Base-by-base conservation (phyloP, 2,113 vertebrate species). In the Elgaria multicarinata region DNA sequence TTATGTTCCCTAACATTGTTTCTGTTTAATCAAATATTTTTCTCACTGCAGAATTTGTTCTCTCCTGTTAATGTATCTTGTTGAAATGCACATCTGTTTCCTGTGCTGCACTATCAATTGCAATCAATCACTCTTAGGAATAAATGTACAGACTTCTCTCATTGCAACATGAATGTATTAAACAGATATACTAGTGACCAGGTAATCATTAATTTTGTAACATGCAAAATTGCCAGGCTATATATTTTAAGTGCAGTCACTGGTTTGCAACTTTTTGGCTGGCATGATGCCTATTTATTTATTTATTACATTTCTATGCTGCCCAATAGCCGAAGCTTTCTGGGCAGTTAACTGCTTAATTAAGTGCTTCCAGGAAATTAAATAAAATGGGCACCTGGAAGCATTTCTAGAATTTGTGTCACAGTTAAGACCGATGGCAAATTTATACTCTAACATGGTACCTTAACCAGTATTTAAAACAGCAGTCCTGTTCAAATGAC, bases 131-230 rank as follows among this genome's bases (percentile, higher is more conserved):
- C 36, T 86, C n/a, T 75, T 58, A 58, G 71, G 84, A 75, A 75
- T 75, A 86, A 75, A 58, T 86, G 8, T 42, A 62, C n/a, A 75
- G 24, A 55, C 7, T 42, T 36, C 7, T 75, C 24, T 75, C 36
- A 42, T 16, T 75, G 33, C 46, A 85, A 55, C 33, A 55, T 85
- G 71, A 75, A 36, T 86, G 28, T 31, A 75, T 72, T 72, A 75
- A 62, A 55, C 46, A 83, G 42, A 83, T 86, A 86, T 62, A 62
- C 26, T 86, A 44, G 53, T 42, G 50, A 76, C 36, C 53, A 86
- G 55, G 76, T 62, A 86, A 86, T 86, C 50, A 71, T 85, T 85
- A 36, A 55, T 58, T 75, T 39, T 39, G 64, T 82, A 62, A 64
- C 24, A 82, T 64, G 36, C 80, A 64, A n/a, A 64, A 82, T 82